Percentiles rank a stretch among this genome's conserved stretches.
phyloP scores from a whole-genome alignment of 2,113 vertebrate species.

The Carassius carassius region DNA sequence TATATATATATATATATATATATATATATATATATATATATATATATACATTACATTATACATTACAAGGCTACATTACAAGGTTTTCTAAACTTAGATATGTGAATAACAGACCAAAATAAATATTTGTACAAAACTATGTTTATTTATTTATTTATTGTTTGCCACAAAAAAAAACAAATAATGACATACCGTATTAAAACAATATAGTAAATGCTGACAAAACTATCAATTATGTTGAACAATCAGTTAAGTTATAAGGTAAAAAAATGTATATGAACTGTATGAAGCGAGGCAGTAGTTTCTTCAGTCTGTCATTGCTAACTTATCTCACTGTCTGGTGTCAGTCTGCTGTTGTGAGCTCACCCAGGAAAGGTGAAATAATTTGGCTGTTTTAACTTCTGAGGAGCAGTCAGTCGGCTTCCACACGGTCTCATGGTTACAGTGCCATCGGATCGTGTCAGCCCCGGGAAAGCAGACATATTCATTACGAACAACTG shows the following conservation, averaged over 20 bases:
- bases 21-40: no score
- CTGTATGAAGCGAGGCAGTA: background rate
- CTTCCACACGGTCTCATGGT: conserved; percentile 68
- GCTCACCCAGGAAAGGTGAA: conserved; percentile 16
- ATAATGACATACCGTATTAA: no score
- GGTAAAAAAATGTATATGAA: background rate
- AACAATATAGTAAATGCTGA: no score
- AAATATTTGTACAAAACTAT: no score
- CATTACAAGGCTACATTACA: background rate
- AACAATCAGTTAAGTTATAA: no score
- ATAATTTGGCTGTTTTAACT: conserved; percentile 8
- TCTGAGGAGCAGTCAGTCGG: conserved; percentile 37
- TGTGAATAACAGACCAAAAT: background rate
- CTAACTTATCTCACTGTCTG: background rate
- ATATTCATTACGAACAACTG: conserved; percentile 78
- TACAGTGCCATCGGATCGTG: conserved; percentile 66
- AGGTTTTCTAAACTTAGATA: background rate
- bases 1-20: no score
- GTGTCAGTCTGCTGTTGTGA: conserved; percentile 10
- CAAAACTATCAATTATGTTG: no score
- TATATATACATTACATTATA: no score
- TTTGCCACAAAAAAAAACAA: no score
- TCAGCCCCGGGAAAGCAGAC: conserved; percentile 65
- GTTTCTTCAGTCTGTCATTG: background rate
- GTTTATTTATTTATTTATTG: no score